Conservation (phyloP, 2,113 vertebrate species). For the Gobius niger region DNA sequence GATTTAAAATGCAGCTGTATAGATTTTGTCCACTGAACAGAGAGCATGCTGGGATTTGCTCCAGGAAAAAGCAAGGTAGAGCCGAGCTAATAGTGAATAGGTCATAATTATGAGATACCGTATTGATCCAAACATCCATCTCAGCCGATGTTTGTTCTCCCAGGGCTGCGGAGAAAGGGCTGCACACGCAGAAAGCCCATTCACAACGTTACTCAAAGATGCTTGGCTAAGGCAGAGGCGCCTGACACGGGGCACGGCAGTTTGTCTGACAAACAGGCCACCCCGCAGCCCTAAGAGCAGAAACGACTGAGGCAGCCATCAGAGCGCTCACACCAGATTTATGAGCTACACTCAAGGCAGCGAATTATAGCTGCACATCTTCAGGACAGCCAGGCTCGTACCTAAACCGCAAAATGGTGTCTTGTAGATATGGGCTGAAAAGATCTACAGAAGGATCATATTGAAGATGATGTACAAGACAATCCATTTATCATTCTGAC, state of each 20-base stretch:
- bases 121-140: background rate
- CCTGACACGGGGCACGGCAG: constrained; percentile 13
- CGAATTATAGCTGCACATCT: constrained; percentile 11
- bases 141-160: background rate
- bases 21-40: constrained; percentile 2
- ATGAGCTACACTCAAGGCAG: constrained; percentile 2
- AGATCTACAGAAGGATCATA: background rate
- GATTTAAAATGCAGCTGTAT: background rate
- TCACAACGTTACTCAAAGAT: background rate
- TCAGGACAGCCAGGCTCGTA: background rate
- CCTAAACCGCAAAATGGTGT: background rate
- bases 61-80: constrained; percentile 4
- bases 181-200: constrained; percentile 5
- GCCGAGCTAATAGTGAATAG: constrained; percentile 4
- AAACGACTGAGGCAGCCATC: background rate
- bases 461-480: background rate
- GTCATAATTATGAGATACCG: background rate
- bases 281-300: constrained; percentile 3
- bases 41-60: constrained; percentile 23
- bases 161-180: background rate
- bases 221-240: constrained; percentile 6
- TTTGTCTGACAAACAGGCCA: constrained; percentile 13
- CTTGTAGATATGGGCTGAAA: background rate
- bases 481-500: background rate
- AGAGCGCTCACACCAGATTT: background rate